These are phyloP conservation scores for Bubo blakistoni DNA, from an alignment of 2,113 vertebrate genomes.

Conservation along the genomic window DNA sequence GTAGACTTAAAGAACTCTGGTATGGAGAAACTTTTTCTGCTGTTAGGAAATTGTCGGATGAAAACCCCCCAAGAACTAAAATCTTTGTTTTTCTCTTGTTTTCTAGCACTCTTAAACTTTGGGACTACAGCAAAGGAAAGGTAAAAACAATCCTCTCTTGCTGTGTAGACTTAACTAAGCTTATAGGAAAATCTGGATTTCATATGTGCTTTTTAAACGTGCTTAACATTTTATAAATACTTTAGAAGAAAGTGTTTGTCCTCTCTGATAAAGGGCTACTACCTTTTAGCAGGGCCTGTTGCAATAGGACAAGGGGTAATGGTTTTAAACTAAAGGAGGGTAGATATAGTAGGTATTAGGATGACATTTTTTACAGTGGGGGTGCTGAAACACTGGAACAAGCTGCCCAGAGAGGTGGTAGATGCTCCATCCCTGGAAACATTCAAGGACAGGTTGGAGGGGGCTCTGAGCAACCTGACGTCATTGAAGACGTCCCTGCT, in stretches of 20 bases:
- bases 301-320: background rate
- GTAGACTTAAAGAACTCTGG: background rate
- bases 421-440: background rate
- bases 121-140: conserved; percentile 99
- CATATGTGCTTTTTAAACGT: background rate
- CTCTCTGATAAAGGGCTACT: too few species aligned
- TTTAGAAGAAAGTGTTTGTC: background rate
- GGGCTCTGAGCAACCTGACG: background rate
- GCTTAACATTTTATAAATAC: background rate
- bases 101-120: conserved; percentile 94
- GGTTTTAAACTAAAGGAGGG: background rate
- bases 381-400: background rate
- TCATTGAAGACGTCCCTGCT: background rate
- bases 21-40: background rate
- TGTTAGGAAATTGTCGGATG: background rate
- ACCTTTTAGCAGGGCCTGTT: background rate
- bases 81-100: background rate
- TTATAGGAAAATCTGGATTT: background rate
- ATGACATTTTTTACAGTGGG: background rate
- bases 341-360: background rate
- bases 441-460: background rate
- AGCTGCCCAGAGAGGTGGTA: background rate
- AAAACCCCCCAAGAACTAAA: background rate
- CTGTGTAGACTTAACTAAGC: background rate
- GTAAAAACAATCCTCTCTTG: conserved; percentile 56